Conservation (phyloP, 2,888 invertebrate genomes). For the Cantharis rufa region DNA sequence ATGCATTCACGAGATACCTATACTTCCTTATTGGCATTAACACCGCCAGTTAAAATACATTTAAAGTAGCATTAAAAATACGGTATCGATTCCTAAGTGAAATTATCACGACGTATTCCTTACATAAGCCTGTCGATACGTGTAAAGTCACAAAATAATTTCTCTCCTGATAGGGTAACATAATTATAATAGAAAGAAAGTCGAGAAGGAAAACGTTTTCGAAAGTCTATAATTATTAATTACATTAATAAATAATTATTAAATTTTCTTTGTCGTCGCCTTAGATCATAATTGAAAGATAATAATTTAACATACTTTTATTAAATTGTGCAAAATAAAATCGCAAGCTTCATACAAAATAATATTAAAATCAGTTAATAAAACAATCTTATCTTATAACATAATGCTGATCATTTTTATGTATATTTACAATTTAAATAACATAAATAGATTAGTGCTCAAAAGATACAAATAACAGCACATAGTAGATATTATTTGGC, state of each 20-base stretch:
- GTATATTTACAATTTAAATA: not conserved
- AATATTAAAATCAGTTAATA: not conserved
- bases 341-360: not conserved
- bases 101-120: not conserved
- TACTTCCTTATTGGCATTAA: not conserved
- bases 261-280: not conserved
- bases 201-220: not conserved
- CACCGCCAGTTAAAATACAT: not conserved
- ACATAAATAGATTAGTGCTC: not conserved
- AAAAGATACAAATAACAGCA: conserved; percentile 1
- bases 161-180: not conserved
- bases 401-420: not conserved
- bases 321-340: not conserved
- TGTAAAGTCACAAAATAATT: not conserved
- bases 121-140: not conserved
- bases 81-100: not conserved
- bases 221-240: not conserved
- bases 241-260: not conserved
- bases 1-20: not conserved
- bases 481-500: conserved; percentile 20
- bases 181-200: not conserved
- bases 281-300: not conserved
- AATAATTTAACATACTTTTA: not conserved
- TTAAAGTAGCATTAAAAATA: not conserved
- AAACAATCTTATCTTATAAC: not conserved